phyloP scores from a whole-genome alignment of 2,888 invertebrate genomes.

The Nemurella pictetii region DNA sequence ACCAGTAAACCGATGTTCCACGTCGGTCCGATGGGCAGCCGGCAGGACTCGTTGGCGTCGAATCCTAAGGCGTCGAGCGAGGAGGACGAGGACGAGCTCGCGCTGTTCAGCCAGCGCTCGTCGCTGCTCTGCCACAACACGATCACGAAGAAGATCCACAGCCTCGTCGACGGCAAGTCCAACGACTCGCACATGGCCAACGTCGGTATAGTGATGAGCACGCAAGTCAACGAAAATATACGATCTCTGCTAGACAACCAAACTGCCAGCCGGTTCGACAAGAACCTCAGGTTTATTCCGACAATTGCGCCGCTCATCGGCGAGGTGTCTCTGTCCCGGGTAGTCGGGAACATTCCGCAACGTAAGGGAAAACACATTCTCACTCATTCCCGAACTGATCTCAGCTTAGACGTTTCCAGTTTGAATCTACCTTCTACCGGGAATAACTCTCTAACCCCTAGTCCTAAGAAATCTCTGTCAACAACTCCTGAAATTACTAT shows the following conservation, averaged over 20 bases:
- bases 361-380: slow-evolving; percentile 42
- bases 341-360: slow-evolving; percentile 50
- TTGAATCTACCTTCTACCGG: slow-evolving; percentile 28
- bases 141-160: neutral
- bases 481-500: slow-evolving; percentile 67
- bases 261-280: neutral
- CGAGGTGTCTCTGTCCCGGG: slow-evolving; percentile 52
- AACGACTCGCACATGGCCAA: slow-evolving; percentile 64
- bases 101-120: slow-evolving; percentile 15
- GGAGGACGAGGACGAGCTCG: slow-evolving; percentile 37
- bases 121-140: slow-evolving; percentile 27
- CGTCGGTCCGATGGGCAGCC: neutral
- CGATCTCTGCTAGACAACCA: slow-evolving; percentile 13
- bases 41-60: neutral
- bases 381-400: slow-evolving; percentile 43
- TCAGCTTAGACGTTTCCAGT: slow-evolving; percentile 42
- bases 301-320: slow-evolving; percentile 49
- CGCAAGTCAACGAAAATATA: slow-evolving; percentile 33
- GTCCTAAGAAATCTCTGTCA: slow-evolving; percentile 51
- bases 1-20: neutral
- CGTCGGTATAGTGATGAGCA: slow-evolving; percentile 65
- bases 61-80: slow-evolving; percentile 35
- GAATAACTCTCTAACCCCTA: slow-evolving; percentile 37
- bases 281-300: slow-evolving; percentile 21
- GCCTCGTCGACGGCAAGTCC: slow-evolving; percentile 46